Conservation (phyloP, 92 coral and sea anemone species). For the Meandrina meandrites region DNA sequence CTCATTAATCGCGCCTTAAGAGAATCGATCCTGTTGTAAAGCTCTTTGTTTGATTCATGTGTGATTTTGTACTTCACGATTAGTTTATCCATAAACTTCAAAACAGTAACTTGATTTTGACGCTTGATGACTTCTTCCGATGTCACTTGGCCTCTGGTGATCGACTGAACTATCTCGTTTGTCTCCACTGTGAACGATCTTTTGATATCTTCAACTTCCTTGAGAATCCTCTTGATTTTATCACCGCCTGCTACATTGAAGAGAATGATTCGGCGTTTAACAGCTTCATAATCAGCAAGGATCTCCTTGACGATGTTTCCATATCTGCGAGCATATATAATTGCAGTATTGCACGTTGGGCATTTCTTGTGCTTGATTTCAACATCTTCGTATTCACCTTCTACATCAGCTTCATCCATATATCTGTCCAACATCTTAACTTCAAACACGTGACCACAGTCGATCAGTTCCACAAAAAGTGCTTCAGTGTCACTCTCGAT, state of each 20-base stretch:
- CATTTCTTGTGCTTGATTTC: constrained; percentile 72
- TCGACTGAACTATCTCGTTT: neutral
- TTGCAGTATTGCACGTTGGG: constrained; percentile 76
- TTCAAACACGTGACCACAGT: constrained; percentile 89
- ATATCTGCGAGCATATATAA: constrained; percentile 77
- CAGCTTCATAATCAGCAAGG: constrained; percentile 72
- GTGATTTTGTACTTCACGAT: neutral
- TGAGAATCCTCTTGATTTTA: constrained; percentile 12
- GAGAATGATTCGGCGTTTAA: constrained; percentile 48
- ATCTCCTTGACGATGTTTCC: constrained; percentile 79
- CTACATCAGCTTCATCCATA: constrained; percentile 62
- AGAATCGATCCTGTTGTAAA: neutral
- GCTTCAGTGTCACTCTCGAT: constrained; percentile 60
- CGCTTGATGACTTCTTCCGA: constrained; percentile 64
- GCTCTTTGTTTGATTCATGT: neutral
- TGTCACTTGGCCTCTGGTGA: constrained; percentile 41
- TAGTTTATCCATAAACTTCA: constrained; percentile 41
- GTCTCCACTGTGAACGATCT: neutral
- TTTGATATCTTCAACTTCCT: constrained; percentile 13
- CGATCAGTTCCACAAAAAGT: constrained; percentile 76
- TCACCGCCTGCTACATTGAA: constrained; percentile 15
- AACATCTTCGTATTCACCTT: constrained; percentile 3
- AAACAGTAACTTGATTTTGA: constrained; percentile 74
- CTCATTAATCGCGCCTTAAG: constrained; percentile 15
- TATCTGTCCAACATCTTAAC: constrained; percentile 67